Conservation (phyloP, 2,797 vertebrate genomes). For the Craterocephalus amniculus region DNA sequence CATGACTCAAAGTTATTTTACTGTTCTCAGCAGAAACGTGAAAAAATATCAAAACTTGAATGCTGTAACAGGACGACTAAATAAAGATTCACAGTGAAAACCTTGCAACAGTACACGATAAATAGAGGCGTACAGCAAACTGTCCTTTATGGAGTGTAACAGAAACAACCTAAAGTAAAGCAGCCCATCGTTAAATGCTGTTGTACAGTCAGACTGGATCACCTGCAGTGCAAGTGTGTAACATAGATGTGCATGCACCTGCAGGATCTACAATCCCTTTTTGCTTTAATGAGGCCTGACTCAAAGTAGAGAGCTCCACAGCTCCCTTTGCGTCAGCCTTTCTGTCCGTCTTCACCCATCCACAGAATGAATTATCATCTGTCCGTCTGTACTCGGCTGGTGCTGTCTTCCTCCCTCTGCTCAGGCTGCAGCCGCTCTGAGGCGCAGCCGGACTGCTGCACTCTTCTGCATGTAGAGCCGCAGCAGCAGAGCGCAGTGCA, state of each 20-base stretch:
- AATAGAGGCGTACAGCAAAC: slow-evolving; percentile 21
- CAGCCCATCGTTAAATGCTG: neutral
- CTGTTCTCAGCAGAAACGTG: neutral
- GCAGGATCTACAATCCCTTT: slow-evolving; percentile 40
- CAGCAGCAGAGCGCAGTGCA: slow-evolving; percentile 79
- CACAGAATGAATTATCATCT: slow-evolving; percentile 42
- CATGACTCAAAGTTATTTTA: neutral
- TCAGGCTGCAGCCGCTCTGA: slow-evolving; percentile 20
- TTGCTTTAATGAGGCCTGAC: slow-evolving; percentile 32
- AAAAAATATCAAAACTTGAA: slow-evolving; percentile 9
- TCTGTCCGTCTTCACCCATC: slow-evolving; percentile 14
- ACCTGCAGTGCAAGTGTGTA: slow-evolving; percentile 44
- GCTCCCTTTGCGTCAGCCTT: neutral
- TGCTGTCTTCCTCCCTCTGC: slow-evolving; percentile 43
- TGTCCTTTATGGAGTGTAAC: slow-evolving; percentile 1
- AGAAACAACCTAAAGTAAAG: slow-evolving; percentile 10
- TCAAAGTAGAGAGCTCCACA: slow-evolving; percentile 6
- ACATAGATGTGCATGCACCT: slow-evolving; percentile 43
- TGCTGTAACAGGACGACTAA: slow-evolving; percentile 6
- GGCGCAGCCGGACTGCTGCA: neutral
- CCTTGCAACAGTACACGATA: slow-evolving; percentile 29
- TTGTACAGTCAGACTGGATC: slow-evolving; percentile 17
- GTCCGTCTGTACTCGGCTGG: slow-evolving; percentile 13
- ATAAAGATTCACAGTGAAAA: slow-evolving; percentile 39
- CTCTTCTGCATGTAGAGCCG: slow-evolving; percentile 55